Percentiles rank a stretch among this genome's conserved stretches.
Evolutionary conservation across 1,140 invertebrate species (phyloP).

Genomic region (Zaprionus taronus): DNA sequence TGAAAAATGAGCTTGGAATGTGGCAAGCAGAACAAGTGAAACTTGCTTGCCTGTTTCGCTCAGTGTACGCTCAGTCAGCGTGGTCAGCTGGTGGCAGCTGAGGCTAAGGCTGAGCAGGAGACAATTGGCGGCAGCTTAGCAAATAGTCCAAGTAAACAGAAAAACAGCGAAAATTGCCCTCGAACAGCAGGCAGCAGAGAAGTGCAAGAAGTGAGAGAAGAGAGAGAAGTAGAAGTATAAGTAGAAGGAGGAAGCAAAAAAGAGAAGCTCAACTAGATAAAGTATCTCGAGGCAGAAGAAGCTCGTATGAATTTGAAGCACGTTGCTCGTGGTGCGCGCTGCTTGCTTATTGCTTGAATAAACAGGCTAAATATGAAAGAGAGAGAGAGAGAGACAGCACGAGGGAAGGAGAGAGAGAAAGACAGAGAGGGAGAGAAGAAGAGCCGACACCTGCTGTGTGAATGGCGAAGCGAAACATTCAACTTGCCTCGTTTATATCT

Average conservation of each 20-base stretch:
- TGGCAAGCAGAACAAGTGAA: background rate
- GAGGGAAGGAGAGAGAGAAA: background rate
- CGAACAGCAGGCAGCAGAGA: constrained; percentile 7
- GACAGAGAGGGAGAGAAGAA: background rate
- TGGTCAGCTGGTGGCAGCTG: too few relatives aligned
- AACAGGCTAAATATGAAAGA: constrained; percentile 30
- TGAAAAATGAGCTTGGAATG: background rate
- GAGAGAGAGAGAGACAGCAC: background rate
- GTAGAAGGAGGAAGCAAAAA: background rate
- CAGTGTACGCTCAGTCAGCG: background rate
- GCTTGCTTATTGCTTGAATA: constrained; percentile 34
- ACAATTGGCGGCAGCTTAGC: constrained; percentile 58
- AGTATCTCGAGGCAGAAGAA: constrained; percentile 6
- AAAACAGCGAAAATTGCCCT: constrained; percentile 35
- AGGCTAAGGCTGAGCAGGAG: constrained; percentile 22
- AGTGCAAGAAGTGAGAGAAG: constrained; percentile 7
- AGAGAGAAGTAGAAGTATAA: background rate
- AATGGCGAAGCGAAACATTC: constrained; percentile 55
- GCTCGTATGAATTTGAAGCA: constrained; percentile 50
- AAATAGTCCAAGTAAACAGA: constrained; percentile 62
- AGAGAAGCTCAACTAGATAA: constrained; percentile 5
- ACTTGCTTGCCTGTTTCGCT: background rate
- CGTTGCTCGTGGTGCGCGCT: constrained; percentile 22
- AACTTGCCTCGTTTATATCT: constrained; percentile 62
- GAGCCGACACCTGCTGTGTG: constrained; percentile 52